These are phyloP conservation scores for Picathartes gymnocephalus DNA, from an alignment of 2,113 vertebrate species.

Conservation along the genomic window DNA sequence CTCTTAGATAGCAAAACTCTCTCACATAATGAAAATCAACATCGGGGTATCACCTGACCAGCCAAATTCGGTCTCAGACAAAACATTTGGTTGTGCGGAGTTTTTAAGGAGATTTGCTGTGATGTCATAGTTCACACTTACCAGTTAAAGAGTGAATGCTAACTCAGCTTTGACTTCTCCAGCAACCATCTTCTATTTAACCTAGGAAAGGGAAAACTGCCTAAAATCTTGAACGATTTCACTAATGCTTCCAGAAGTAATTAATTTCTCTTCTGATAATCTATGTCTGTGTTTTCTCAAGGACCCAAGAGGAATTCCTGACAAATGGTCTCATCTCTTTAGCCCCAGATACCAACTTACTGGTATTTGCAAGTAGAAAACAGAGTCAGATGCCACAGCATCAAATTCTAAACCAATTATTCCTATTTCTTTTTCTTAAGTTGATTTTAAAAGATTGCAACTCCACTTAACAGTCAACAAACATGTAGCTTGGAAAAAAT, in stretches of 20 bases:
- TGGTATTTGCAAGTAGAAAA: not conserved
- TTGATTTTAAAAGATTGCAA: not conserved
- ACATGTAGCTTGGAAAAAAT: not conserved
- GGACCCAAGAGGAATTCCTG: not conserved
- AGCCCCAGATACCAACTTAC: not conserved
- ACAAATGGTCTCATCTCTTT: not conserved
- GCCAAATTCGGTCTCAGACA: not conserved
- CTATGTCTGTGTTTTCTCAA: not conserved
- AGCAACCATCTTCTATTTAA: not conserved
- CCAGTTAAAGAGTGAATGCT: not conserved
- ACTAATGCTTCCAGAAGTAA: not conserved
- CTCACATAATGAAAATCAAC: not conserved
- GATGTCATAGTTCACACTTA: not conserved
- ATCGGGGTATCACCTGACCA: not conserved
- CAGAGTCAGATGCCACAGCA: not conserved
- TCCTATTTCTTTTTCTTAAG: not conserved
- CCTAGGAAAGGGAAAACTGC: not conserved
- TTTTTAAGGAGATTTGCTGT: not conserved
- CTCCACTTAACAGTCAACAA: not conserved
- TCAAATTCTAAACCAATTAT: not conserved
- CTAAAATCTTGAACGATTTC: not conserved
- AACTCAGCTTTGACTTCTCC: not conserved
- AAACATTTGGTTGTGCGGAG: not conserved
- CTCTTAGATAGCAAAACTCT: not conserved
- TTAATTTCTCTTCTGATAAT: conserved; percentile 3